These are phyloP conservation scores for Drosophila arawakana DNA, from an alignment of 1,140 invertebrate genomes.

Conservation along the genomic window DNA sequence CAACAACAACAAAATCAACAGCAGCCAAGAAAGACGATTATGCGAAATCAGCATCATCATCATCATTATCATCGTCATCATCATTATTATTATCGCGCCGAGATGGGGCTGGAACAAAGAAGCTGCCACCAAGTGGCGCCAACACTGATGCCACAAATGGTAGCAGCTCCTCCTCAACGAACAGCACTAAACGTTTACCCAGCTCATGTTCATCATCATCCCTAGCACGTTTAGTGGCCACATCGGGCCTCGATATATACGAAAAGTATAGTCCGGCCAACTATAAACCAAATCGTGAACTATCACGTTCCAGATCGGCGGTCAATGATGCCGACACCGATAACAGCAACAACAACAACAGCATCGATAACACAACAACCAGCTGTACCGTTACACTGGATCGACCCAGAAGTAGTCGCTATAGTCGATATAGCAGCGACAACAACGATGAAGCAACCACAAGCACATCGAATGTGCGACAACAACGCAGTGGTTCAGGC, in stretches of 20 bases:
- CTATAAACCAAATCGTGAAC: constrained; percentile 84
- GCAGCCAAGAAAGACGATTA: constrained; percentile 26
- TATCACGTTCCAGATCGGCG: constrained; percentile 84
- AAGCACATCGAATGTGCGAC: constrained; percentile 21
- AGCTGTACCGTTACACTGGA: constrained; percentile 64
- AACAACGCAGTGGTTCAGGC: constrained; percentile 42
- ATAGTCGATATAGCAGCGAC: constrained; percentile 64
- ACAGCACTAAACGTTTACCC: constrained; percentile 61
- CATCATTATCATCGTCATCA: constrained; percentile 7
- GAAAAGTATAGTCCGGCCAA: constrained; percentile 84
- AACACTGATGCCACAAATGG: constrained; percentile 30
- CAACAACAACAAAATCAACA: constrained; percentile 11
- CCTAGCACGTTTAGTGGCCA: constrained; percentile 81
- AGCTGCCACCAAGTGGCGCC: constrained; percentile 52
- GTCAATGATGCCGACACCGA: constrained; percentile 50
- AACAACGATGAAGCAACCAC: constrained; percentile 12
- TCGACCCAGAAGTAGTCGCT: constrained; percentile 71
- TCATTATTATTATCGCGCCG: constrained; percentile 31
- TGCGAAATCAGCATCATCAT: constrained; percentile 1
- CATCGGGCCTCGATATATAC: constrained; percentile 83
- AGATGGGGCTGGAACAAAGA: constrained; percentile 40
- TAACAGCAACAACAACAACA: constrained; percentile 38
- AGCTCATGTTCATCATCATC: constrained; percentile 81
- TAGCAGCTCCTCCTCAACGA: constrained; percentile 42
- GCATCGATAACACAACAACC: constrained; percentile 15